Percentiles rank a stretch among this genome's conserved stretches.
Evolutionary conservation across 2,888 invertebrate genomes (phyloP).

Genomic region (Pseudococcus viburni): DNA sequence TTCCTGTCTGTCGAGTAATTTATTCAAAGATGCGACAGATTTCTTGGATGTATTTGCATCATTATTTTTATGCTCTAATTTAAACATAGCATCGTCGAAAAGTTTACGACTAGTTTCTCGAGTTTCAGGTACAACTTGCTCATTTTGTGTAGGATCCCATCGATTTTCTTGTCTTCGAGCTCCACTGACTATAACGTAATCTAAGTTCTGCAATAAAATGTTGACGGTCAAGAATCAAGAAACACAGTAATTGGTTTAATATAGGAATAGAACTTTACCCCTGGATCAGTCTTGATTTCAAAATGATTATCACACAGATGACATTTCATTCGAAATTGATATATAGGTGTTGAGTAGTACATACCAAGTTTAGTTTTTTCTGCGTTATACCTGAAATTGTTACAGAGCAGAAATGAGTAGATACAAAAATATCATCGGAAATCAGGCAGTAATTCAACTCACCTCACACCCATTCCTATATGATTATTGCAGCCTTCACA

Average conservation of each 20-base stretch:
- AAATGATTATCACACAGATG: constrained; percentile 98
- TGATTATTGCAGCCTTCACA: constrained; percentile 98
- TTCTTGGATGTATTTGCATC: constrained; percentile 82
- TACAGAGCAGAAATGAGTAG: neutral
- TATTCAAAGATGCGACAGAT: constrained; percentile 81
- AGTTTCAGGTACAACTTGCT: constrained; percentile 92
- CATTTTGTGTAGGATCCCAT: constrained; percentile 98
- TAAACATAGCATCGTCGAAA: constrained; percentile 98
- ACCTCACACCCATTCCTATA: constrained; percentile 97
- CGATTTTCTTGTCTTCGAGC: constrained; percentile 96
- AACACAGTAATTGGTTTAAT: neutral
- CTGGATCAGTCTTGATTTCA: constrained; percentile 98
- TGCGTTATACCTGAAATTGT: constrained; percentile 84
- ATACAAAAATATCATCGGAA: neutral
- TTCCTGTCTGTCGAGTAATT: constrained; percentile 84
- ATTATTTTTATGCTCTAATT: constrained; percentile 90
- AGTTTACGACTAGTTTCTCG: constrained; percentile 90
- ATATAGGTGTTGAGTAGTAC: constrained; percentile 98
- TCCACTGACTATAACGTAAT: constrained; percentile 95
- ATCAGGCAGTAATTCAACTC: constrained; percentile 68
- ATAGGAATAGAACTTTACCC: constrained; percentile 55
- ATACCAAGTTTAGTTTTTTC: constrained; percentile 95
- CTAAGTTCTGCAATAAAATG: constrained; percentile 82
- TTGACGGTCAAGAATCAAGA: constrained; percentile 6
- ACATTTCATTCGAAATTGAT: constrained; percentile 99